Conservation (phyloP, 1,140 invertebrate species). For the Drosophila tsacasi region DNA sequence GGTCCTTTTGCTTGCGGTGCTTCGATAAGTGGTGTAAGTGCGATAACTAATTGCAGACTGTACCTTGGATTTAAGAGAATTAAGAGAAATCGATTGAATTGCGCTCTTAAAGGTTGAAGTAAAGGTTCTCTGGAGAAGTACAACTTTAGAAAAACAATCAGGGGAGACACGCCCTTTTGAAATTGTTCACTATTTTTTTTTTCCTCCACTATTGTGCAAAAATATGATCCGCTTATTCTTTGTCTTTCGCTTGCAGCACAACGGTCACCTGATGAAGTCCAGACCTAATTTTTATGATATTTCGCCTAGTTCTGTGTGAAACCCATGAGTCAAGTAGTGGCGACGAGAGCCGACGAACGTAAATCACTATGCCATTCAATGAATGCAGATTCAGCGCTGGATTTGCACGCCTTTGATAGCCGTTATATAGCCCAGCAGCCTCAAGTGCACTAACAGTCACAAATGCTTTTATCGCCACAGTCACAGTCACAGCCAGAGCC, state of each 20-base stretch:
- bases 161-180: not conserved
- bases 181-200: not conserved
- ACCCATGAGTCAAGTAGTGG: slow-evolving; percentile 7
- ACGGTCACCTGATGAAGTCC: slow-evolving; percentile 16
- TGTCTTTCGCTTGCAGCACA: slow-evolving; percentile 11
- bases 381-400: slow-evolving; percentile 13
- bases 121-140: not conserved
- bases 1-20: not conserved
- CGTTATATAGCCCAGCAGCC: slow-evolving; percentile 13
- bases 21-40: slow-evolving; percentile 10
- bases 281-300: slow-evolving; percentile 7
- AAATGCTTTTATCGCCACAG: slow-evolving; percentile 22
- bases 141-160: no score
- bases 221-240: not conserved
- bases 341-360: slow-evolving; percentile 1
- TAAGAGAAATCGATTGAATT: not conserved
- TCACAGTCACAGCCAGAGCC: slow-evolving; percentile 17
- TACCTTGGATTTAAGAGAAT: not conserved
- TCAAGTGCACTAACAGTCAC: slow-evolving; percentile 11
- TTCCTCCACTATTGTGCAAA: not conserved
- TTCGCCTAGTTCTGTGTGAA: slow-evolving; percentile 7
- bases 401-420: slow-evolving; percentile 16
- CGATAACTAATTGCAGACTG: not conserved
- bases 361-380: slow-evolving; percentile 19
- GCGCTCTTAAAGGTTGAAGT: not conserved